phyloP scores from a whole-genome alignment of 1,140 invertebrate genomes.

The Octopus bimaculoides region DNA sequence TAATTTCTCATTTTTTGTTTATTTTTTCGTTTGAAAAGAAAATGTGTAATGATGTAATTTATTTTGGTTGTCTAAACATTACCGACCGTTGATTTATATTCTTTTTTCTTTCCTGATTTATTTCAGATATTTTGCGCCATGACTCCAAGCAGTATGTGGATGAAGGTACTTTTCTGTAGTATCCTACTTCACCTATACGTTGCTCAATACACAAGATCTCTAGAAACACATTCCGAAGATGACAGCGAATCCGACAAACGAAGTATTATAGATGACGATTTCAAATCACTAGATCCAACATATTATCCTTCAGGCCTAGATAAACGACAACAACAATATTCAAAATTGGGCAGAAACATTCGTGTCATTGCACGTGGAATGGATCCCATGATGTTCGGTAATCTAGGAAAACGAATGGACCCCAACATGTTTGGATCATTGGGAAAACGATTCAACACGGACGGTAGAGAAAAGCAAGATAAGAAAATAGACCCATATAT shows the following conservation, averaged over 20 bases:
- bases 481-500: background rate
- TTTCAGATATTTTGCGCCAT: background rate
- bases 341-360: background rate
- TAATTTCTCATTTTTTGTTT: too few species aligned
- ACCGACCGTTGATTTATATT: background rate
- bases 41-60: too few species aligned
- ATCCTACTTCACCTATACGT: background rate
- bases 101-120: background rate
- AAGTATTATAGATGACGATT: background rate
- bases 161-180: background rate
- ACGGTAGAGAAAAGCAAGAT: background rate
- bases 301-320: background rate
- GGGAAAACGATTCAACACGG: too few species aligned
- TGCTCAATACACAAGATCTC: background rate
- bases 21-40: too few species aligned
- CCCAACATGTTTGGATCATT: background rate
- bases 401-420: background rate
- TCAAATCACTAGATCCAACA: background rate
- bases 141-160: background rate
- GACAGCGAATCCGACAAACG: background rate
- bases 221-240: background rate
- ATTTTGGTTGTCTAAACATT: too few species aligned
- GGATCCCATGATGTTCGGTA: background rate
- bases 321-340: background rate
- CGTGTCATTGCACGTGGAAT: background rate